A percentile compares a stretch with the other conserved stretches of the same genome.
Evolutionary conservation across 2,113 vertebrate genomes (phyloP).

Genomic region (Aegithalos caudatus): DNA sequence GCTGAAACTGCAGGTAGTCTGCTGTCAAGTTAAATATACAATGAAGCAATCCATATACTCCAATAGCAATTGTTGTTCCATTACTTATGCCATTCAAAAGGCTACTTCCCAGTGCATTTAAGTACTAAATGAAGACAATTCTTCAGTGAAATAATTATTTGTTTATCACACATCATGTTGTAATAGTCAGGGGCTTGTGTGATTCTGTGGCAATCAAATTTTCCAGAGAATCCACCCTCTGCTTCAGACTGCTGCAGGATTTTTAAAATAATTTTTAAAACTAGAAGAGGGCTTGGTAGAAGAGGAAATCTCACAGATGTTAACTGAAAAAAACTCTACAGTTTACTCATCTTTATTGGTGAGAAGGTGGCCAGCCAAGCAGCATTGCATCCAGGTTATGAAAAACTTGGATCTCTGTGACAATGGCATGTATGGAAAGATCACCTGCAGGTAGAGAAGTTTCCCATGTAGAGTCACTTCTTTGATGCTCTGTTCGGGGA

Average conservation of each 20-base stretch:
- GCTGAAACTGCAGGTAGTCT: not conserved
- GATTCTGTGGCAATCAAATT: conserved; percentile 25
- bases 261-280: conserved; percentile 10
- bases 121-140: not conserved
- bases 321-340: not conserved
- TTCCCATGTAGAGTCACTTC: not conserved
- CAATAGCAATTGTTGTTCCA: not conserved
- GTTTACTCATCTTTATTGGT: not conserved
- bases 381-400: not conserved
- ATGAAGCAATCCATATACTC: not conserved
- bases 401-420: not conserved
- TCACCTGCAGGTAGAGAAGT: not conserved
- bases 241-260: conserved; percentile 9
- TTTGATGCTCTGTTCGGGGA: not conserved
- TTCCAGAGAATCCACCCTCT: conserved; percentile 39
- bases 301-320: conserved; percentile 16
- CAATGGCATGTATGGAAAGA: not conserved
- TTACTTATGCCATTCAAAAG: not conserved
- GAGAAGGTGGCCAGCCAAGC: not conserved
- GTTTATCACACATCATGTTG: conserved; percentile 19
- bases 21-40: conserved; percentile 21
- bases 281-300: not conserved
- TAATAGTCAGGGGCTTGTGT: not conserved
- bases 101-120: not conserved
- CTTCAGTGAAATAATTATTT: conserved; percentile 4